Evolutionary conservation across 2,113 vertebrate species (phyloP), one percentile per base, ranked within the genome.

Genomic region (Nothoprocta pentlandii): DNA sequence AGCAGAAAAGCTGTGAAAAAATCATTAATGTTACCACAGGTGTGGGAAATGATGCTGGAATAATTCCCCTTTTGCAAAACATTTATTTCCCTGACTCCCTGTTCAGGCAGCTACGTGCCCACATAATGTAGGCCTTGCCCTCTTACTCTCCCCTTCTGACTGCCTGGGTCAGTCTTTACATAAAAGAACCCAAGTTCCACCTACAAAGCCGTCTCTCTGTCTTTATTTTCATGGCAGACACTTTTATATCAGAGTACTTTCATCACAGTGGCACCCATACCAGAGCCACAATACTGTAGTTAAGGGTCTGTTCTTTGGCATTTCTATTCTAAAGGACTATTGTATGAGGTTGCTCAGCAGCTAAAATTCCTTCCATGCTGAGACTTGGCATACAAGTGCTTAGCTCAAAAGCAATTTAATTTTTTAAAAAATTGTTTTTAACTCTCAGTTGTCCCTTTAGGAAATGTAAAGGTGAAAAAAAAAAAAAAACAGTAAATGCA

Each of bases 201-300:
- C 95, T 95, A 97, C 96, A 97, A 97, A 97, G 96, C 96, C 12
- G 85, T 95, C 95, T 95, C 95, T 95, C 95, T 93, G 94, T 97
- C 96, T 96, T 97, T 97, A 97, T 97, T 96, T 97, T 94, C 94
- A 95, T 94, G 93, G 95, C 96, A 97, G 96, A 96, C 96, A 97
- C 95, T 97, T 97, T 97, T 97, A 97, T 97, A 97, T 96, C 96
- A 93, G 95, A 97, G 94, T 94, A 97, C 95, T 97, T 97, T 97
- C 96, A 97, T 97, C 96, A 95, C 96, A 97, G 96, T 95, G 96
- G 96, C 96, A 97, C 96, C 95, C 96, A 96, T 97, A 97, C 96
- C 95, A 97, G 88, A 97, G 92, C 92, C 91, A 96, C 95, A 96
- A 97, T 97, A 96, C 95, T 95, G 96, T 97, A 97, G 96, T 97